Base-by-base conservation (phyloP, 2,888 invertebrate species). In the Melitaea athalia region DNA sequence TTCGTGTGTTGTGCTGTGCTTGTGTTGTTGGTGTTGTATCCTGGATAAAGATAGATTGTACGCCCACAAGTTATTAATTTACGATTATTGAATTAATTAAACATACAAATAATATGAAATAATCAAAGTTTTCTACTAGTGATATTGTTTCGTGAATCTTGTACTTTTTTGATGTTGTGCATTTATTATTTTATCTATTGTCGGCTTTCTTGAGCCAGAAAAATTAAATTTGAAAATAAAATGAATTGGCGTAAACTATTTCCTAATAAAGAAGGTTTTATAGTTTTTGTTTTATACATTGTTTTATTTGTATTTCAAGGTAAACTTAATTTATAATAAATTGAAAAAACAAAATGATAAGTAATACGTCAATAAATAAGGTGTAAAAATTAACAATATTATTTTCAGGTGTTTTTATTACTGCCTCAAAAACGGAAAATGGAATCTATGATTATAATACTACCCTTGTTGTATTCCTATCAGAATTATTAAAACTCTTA, bases 231-330 rank as follows among this genome's bases (percentile, higher is more conserved):
- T 38, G 33, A 38, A 8, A 7, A 43, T 14, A 88, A 83, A 82
- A 89, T 92, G 89, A 81, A 91, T 79, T 94, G 93, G 91, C 86
- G 88, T 63, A 96, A 96, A 83, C 90, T 98, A 75, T 98, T 98
- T 90, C 98, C 98, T 14, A 96, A 96, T 70, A 96, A 94, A 90
- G 93, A 95, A 81, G 97, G 97, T 81, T 94, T 96, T 79, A 85
- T 96, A 61, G 95, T 97, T 79, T 98, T 98, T 85, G 86, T 96
- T 59, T 90, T 96, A 38, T 98, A 98, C 81, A 98, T 98, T 93
- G 94, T 95, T 74, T 93, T 98, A 65, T 98, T 98, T 87, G 96
- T 98, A 64, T 97, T 96, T 84, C 98, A 98, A 95, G 98, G 98
- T 98, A 93, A 86, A 88, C 38, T 7, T 7, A 7, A 3, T 5